Percentiles rank a stretch among this genome's conserved stretches.
Evolutionary conservation across 2,113 vertebrate species (phyloP).

Genomic region (Clarias macrocephalus): DNA sequence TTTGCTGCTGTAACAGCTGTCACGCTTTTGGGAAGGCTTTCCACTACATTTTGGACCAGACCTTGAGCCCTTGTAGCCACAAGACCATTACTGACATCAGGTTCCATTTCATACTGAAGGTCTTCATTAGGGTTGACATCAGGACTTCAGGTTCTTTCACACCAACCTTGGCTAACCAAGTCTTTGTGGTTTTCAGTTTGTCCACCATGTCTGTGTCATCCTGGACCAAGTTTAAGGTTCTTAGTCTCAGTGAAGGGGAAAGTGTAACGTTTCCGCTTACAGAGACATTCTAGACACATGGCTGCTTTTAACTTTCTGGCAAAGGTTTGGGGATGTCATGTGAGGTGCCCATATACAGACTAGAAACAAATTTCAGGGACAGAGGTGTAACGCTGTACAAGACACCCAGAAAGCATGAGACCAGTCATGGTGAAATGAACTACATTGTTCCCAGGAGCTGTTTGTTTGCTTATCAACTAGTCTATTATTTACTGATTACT

Average conservation of each 20-base stretch:
- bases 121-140: background rate
- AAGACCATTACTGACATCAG: background rate
- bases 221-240: background rate
- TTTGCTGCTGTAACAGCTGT: background rate
- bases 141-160: background rate
- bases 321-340: background rate
- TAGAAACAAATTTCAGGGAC: background rate
- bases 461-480: conserved; percentile 41
- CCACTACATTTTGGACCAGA: background rate
- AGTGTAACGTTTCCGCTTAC: background rate
- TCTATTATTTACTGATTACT: conserved; percentile 42
- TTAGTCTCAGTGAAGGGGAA: background rate
- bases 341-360: background rate
- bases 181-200: background rate
- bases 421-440: background rate
- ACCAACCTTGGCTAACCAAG: background rate
- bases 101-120: background rate
- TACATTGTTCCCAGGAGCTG: background rate
- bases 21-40: background rate
- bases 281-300: background rate
- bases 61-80: background rate
- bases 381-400: background rate
- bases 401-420: conserved; percentile 6
- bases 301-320: background rate
- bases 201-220: background rate